These are phyloP conservation scores for Pyxicephalus adspersus DNA, from an alignment of 2,113 vertebrate genomes.

Conservation along the genomic window DNA sequence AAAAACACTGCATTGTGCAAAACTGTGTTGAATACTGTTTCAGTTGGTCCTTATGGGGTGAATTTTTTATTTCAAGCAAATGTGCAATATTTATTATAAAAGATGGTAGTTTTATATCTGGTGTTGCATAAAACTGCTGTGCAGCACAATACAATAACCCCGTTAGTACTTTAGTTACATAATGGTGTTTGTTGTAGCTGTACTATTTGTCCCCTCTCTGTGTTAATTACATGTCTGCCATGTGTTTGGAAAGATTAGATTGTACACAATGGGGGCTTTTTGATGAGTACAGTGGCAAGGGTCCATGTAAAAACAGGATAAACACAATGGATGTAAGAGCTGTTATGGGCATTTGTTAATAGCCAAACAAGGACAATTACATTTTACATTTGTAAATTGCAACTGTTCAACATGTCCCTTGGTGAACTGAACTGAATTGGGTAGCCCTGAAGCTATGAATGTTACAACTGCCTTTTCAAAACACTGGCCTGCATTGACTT, in stretches of 20 bases:
- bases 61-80: too few species aligned
- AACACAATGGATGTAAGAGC: conserved; percentile 13
- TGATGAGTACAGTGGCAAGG: background rate
- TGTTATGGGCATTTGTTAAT: conserved; percentile 31
- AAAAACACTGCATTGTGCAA: too few species aligned
- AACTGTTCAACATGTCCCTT: conserved; percentile 5
- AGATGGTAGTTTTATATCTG: too few species aligned
- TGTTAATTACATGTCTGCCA: conserved; percentile 22
- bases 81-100: too few species aligned
- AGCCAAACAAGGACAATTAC: conserved; percentile 35
- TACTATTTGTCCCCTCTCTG: background rate
- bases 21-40: too few species aligned
- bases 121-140: too few species aligned
- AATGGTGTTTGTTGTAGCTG: background rate
- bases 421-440: background rate
- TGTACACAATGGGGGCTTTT: conserved; percentile 17
- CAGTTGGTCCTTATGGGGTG: too few species aligned
- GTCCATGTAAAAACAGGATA: conserved; percentile 20
- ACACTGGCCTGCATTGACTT: too few species aligned
- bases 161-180: background rate
- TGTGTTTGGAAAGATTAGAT: conserved; percentile 37
- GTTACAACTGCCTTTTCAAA: too few species aligned
- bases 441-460: background rate
- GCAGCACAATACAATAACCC: background rate
- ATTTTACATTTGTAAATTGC: conserved; percentile 31